Evolutionary conservation across 2,888 invertebrate genomes (phyloP), one percentile per base, ranked within the genome.

Genomic region (Blera fallax): DNA sequence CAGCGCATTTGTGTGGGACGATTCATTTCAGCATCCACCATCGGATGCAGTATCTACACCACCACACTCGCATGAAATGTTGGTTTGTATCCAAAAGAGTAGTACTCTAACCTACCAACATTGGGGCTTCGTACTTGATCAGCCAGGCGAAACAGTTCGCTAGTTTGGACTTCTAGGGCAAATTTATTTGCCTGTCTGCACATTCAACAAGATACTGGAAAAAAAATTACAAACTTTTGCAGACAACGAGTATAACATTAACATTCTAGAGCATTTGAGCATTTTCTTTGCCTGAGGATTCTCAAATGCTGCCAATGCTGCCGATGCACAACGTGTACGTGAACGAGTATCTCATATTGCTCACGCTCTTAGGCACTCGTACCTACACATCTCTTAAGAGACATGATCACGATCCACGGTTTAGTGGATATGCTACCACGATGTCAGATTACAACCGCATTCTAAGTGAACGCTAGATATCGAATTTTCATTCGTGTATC

Each of bases 361-460:
- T 58, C 32, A 21, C 8, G n/a, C 18, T 64, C 60, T 37, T 50
- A 40, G 14, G n/a, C 6, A 32, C 21, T 32, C 8, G 3, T 16
- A n/a, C 8, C 1, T 16, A n/a, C 64, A 70, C 37, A 18, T n/a
- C 48, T 18, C 24, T 40, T 37, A 16, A 10, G 56, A 64, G 72
- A 73, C 73, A 43, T 62, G 76, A 85, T 81, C 81, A 76, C 76
- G 65, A 72, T 76, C 64, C 73, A 87, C 37, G 82, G 82, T 69
- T 73, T 72, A 56, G 73, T 64, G 64, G 34, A 78, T 73, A 73
- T 72, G 73, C 62, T 87, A 40, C 76, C 72, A 67, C 72, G 77
- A 87, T 62, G 85, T 87, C 82, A 50, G 56, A 82, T 87, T 87
- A 87, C 87, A 82, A 87, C 87, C 82, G 82, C 87, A 87, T 87